These are phyloP conservation scores for Xiphias gladius DNA, from an alignment of 2,113 vertebrate species.

Conservation along the genomic window DNA sequence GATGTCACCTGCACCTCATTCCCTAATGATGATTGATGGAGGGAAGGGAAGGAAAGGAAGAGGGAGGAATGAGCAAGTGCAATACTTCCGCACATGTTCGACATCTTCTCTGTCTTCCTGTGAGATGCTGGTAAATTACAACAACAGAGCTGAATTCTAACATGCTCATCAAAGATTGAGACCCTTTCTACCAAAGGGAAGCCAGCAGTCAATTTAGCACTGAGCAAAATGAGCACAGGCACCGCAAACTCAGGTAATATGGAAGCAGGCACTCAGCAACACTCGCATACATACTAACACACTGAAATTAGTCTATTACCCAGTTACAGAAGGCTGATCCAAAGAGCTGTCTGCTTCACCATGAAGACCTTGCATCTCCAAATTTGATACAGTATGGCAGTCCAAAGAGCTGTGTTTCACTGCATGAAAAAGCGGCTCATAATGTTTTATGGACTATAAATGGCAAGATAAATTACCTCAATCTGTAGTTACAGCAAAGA, in stretches of 20 bases:
- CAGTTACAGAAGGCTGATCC: background rate
- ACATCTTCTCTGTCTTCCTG: slow-evolving; percentile 24
- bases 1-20: slow-evolving; percentile 28
- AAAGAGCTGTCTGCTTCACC: background rate
- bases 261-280: background rate
- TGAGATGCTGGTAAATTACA: slow-evolving; percentile 39
- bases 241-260: slow-evolving; percentile 1
- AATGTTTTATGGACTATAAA: background rate
- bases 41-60: background rate
- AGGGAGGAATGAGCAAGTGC: background rate
- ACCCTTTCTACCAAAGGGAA: slow-evolving; percentile 47
- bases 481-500: slow-evolving; percentile 6
- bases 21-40: slow-evolving; percentile 43
- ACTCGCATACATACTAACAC: background rate
- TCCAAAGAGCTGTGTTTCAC: background rate
- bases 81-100: background rate
- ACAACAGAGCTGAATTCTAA: slow-evolving; percentile 59
- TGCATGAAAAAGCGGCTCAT: background rate
- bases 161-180: slow-evolving; percentile 51
- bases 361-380: background rate
- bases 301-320: background rate
- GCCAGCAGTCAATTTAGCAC: slow-evolving; percentile 43
- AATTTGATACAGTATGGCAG: background rate
- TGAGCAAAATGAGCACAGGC: slow-evolving; percentile 13
- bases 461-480: background rate